Evolutionary conservation across 2,113 vertebrate genomes (phyloP).

Genomic region (Hippocampus comes): DNA sequence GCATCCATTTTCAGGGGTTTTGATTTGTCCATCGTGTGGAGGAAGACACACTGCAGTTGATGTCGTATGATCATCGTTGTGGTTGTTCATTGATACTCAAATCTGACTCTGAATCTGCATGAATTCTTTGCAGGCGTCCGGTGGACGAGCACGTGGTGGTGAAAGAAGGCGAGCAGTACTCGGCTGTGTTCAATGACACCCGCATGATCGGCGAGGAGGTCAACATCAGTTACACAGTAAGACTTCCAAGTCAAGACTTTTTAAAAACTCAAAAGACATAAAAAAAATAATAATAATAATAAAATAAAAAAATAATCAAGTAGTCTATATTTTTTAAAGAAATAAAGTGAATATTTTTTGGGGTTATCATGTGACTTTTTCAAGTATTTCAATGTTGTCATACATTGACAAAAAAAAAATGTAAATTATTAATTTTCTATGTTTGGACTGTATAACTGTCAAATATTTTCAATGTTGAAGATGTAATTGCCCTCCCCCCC

Average conservation of each 20-base stretch:
- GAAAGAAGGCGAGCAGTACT: constrained; percentile 77
- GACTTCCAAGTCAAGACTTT: background rate
- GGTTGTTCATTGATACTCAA: background rate
- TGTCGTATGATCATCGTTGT: background rate
- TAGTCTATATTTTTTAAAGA: background rate
- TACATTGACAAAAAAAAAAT: background rate
- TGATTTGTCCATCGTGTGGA: no score
- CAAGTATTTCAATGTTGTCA: background rate
- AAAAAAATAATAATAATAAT: background rate
- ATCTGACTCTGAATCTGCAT: background rate
- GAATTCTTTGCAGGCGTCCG: constrained; percentile 30
- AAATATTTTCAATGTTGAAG: background rate
- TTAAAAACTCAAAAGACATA: background rate
- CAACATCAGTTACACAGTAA: constrained; percentile 86
- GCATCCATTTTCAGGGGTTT: no score
- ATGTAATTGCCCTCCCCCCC: background rate
- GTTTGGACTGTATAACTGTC: background rate
- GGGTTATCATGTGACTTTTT: background rate
- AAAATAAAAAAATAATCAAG: background rate
- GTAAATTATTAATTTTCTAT: no score
- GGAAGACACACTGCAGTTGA: no score
- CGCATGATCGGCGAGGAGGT: constrained; percentile 83
- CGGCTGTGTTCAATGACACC: constrained; percentile 77
- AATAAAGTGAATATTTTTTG: no score
- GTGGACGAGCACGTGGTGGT: constrained; percentile 78